Conservation (phyloP, 2,113 vertebrate genomes). For the Poecilia latipinna region DNA sequence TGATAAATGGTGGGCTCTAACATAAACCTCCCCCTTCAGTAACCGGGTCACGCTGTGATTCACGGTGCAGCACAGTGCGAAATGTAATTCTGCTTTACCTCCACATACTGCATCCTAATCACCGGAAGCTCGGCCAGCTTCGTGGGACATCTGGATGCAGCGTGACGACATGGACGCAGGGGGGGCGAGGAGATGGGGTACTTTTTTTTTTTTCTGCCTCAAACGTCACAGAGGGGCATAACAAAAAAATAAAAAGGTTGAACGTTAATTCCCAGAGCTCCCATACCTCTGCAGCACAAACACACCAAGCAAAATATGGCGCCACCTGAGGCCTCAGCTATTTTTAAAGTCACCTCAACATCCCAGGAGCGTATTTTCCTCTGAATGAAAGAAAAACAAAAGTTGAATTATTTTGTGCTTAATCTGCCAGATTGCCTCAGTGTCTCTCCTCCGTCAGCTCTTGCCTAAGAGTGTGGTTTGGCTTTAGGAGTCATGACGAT, state of each 20-base stretch:
- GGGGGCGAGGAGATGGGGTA: too few relatives aligned
- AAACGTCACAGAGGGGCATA: neutral
- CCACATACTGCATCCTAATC: neutral
- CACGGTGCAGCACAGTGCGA: slow-evolving; percentile 8
- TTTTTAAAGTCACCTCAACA: slow-evolving; percentile 37
- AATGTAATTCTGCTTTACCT: slow-evolving; percentile 11
- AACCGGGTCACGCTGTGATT: slow-evolving; percentile 41
- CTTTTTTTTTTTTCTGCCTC: neutral
- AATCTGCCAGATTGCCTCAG: neutral
- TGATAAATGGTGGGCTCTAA: slow-evolving; percentile 13
- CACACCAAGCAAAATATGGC: slow-evolving; percentile 30
- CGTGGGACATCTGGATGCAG: slow-evolving; percentile 10
- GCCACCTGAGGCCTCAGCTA: slow-evolving; percentile 29
- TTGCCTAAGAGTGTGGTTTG: slow-evolving; percentile 39
- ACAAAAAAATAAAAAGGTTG: neutral
- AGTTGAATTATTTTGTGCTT: neutral
- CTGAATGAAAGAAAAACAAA: slow-evolving; percentile 1
- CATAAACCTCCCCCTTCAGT: slow-evolving; percentile 18
- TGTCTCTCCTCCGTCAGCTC: slow-evolving; percentile 1
- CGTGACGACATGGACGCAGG: neutral
- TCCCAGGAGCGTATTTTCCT: slow-evolving; percentile 12
- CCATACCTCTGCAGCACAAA: slow-evolving; percentile 26
- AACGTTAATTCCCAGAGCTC: slow-evolving; percentile 19
- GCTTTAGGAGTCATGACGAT: slow-evolving; percentile 39
- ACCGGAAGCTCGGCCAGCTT: neutral